A percentile compares a stretch with the other conserved stretches of the same genome.
Conservation (phyloP, 2,113 vertebrate genomes). For the Hemichromis elongatus region DNA sequence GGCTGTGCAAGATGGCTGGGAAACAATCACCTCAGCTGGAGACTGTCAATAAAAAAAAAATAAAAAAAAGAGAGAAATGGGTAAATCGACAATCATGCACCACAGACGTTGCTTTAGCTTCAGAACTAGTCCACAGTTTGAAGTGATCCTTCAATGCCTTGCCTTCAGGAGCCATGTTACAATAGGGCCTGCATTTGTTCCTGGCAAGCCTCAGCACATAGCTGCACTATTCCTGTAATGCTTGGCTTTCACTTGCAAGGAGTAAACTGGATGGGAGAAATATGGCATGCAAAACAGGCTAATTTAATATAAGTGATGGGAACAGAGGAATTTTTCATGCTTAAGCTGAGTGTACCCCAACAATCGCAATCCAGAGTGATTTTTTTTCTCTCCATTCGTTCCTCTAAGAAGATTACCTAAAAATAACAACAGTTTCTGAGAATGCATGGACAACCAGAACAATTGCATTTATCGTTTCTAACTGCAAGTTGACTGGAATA, state of each 20-base stretch:
- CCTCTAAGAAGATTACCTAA: slow-evolving; percentile 25
- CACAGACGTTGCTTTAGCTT: slow-evolving; percentile 29
- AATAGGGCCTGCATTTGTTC: slow-evolving; percentile 20
- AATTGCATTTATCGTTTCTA: slow-evolving; percentile 3
- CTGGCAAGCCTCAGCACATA: slow-evolving; percentile 48
- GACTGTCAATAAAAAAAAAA: slow-evolving; percentile 78
- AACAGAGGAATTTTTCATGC: slow-evolving; percentile 60
- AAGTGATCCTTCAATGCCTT: slow-evolving; percentile 26
- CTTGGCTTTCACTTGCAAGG: slow-evolving; percentile 62
- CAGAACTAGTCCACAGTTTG: slow-evolving; percentile 11
- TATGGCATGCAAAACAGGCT: slow-evolving; percentile 55
- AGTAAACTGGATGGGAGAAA: slow-evolving; percentile 53
- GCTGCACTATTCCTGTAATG: slow-evolving; percentile 60
- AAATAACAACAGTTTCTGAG: slow-evolving; percentile 22
- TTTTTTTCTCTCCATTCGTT: slow-evolving; percentile 1
- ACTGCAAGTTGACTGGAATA: not conserved
- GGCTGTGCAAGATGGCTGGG: slow-evolving; percentile 81
- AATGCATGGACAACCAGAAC: not conserved
- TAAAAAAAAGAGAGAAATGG: slow-evolving; percentile 34
- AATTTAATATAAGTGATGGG: slow-evolving; percentile 46
- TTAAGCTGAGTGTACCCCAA: slow-evolving; percentile 5
- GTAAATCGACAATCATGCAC: slow-evolving; percentile 38
- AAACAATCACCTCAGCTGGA: slow-evolving; percentile 82
- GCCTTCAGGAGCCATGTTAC: slow-evolving; percentile 35
- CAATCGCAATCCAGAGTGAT: slow-evolving; percentile 2